phyloP scores from a whole-genome alignment of 2,797 vertebrate genomes.

The Xyrichtys novacula region DNA sequence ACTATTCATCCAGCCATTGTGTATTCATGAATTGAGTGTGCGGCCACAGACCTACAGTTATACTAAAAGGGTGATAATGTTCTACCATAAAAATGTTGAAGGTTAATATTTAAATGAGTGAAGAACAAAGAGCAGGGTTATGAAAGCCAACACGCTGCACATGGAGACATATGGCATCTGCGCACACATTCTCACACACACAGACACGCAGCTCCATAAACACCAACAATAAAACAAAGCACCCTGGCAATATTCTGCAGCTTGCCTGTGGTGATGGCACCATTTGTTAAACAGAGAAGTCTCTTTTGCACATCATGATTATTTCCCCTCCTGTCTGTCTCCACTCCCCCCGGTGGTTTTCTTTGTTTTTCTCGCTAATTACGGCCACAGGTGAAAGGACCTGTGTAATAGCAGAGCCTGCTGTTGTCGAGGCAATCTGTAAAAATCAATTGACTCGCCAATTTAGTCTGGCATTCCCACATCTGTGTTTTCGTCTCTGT shows the following conservation, averaged over 20 bases:
- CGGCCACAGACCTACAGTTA: too few species aligned
- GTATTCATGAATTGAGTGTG: too few species aligned
- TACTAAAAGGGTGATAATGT: background rate
- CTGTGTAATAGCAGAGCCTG: conserved; percentile 18
- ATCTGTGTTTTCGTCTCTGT: conserved; percentile 32
- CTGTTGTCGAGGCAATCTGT: conserved; percentile 31
- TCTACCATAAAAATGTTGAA: background rate
- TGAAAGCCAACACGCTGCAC: conserved; percentile 1
- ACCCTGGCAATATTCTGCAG: background rate
- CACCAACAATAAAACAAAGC: conserved; percentile 12
- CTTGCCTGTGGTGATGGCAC: conserved; percentile 5
- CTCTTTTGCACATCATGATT: conserved; percentile 8
- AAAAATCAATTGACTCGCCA: conserved; percentile 36
- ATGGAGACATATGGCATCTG: conserved; percentile 5
- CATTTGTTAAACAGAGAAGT: conserved; percentile 25
- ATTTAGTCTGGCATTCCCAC: conserved; percentile 38
- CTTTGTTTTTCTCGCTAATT: conserved; percentile 40
- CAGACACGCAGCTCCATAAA: conserved; percentile 4
- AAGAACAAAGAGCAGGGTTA: conserved; percentile 15
- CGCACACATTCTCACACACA: background rate
- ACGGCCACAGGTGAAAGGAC: conserved; percentile 49
- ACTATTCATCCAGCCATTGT: too few species aligned
- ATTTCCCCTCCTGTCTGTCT: conserved; percentile 29
- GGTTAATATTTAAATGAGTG: conserved; percentile 9
- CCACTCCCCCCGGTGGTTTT: conserved; percentile 3